A percentile compares a stretch with the other conserved stretches of the same genome.
phyloP scores from a whole-genome alignment of 2,888 invertebrate species.

The Ochropacha duplaris region DNA sequence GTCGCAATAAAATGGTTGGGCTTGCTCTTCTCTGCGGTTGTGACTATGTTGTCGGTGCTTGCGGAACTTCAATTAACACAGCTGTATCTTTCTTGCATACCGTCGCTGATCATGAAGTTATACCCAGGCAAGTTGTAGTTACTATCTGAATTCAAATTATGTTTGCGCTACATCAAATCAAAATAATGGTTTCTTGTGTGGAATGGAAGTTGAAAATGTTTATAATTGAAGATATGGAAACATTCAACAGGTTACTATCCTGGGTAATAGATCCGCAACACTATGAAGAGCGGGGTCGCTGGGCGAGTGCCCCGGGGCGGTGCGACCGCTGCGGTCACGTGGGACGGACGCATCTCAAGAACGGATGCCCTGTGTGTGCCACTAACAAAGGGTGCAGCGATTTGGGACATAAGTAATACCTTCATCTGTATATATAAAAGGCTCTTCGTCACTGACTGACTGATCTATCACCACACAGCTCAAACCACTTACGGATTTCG shows the following conservation, averaged over 20 bases:
- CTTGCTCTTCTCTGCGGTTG: slow-evolving; percentile 93
- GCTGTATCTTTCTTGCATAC: slow-evolving; percentile 87
- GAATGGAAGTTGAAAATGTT: too few relatives aligned
- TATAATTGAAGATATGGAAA: not conserved
- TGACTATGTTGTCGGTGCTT: slow-evolving; percentile 91
- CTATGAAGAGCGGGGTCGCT: slow-evolving; percentile 80
- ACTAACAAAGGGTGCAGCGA: slow-evolving; percentile 85
- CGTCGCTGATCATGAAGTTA: slow-evolving; percentile 84
- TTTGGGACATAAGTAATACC: slow-evolving; percentile 81
- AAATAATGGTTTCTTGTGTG: too few relatives aligned
- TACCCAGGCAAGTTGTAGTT: slow-evolving; percentile 79
- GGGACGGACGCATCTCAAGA: slow-evolving; percentile 85
- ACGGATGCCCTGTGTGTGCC: slow-evolving; percentile 86
- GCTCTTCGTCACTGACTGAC: too few relatives aligned
- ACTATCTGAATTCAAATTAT: too few relatives aligned
- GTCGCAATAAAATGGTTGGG: slow-evolving; percentile 91
- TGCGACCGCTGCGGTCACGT: slow-evolving; percentile 89
- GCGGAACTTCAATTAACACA: slow-evolving; percentile 86
- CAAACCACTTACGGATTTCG: too few relatives aligned
- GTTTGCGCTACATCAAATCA: not conserved
- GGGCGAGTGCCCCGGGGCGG: slow-evolving; percentile 82
- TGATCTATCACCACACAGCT: too few relatives aligned
- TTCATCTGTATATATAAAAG: not conserved
- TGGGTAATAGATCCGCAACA: slow-evolving; percentile 84
- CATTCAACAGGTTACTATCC: slow-evolving; percentile 76